Evolutionary conservation across 2,797 vertebrate genomes (phyloP), one percentile per base, ranked within the genome.

Genomic region (Rhynchotus rufescens): DNA sequence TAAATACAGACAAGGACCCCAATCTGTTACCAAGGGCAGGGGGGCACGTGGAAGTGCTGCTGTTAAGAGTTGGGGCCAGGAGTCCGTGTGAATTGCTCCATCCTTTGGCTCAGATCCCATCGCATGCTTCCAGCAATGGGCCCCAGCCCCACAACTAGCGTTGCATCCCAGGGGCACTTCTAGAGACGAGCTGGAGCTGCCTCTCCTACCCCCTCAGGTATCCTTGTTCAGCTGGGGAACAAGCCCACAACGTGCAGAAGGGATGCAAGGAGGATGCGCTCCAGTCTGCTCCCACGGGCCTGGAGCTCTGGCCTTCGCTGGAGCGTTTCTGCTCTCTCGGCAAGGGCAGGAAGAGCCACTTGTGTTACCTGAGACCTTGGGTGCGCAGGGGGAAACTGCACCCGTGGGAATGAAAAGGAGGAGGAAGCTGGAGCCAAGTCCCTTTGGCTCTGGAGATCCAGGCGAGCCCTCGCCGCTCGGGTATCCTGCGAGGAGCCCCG

Each of bases 81-180:
- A 3, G 38, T 22, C 25, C 38, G 25, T 6, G 47, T 16, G 23
- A 16, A 12, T 34, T 12, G 22, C 26, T 61, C 0, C 9, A 16
- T 13, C 15, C 17, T 47, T 26, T 3, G 1, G 22, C 26, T 49
- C 36, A 1, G 2, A 19, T 8, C 3, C 2, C 1, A 15, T 34
- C 66, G 6, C 22, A 9, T 26, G 47, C 26, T 32, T 45, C 12
- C 32, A 20, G 14, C 6, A 10, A 4, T 13, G 26, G 82, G 38
- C 61, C 17, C 40, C 19, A 10, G 40, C 40, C 40, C 26, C 51
- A 4, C 26, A 5, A 10, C 40, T 32, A 30, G 69, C 44, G 16
- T 4, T 2, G 2, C 19, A 1, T 20, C 32, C 22, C 2, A 26
- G 47, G 40, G 32, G 52, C 6, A 2, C 6, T 25, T n/a, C 16